Percentiles rank a stretch among this genome's conserved stretches.
Evolutionary conservation across 92 coral and sea anemone species (phyloP).

Genomic region (Virgularia gustaviana): DNA sequence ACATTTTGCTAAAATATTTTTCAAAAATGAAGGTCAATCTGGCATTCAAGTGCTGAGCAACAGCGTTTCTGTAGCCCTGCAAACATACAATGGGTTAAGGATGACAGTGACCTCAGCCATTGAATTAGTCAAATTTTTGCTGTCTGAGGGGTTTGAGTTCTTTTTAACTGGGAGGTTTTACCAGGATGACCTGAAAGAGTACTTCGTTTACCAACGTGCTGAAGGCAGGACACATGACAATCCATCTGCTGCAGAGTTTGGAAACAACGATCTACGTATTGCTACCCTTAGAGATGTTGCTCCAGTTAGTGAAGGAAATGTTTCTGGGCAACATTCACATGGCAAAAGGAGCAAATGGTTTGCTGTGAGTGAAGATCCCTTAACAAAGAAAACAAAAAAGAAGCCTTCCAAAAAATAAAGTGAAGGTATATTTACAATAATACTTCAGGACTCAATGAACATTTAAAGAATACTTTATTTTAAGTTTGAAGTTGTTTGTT

Average conservation of each 20-base stretch:
- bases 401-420: too few relatives aligned
- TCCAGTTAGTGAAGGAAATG: neutral
- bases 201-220: too few relatives aligned
- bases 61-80: neutral
- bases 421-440: too few relatives aligned
- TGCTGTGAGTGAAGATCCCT: neutral
- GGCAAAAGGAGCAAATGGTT: neutral
- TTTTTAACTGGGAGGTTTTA: too few relatives aligned
- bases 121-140: too few relatives aligned
- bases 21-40: neutral
- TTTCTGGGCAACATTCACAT: too few relatives aligned
- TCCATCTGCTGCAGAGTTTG: too few relatives aligned
- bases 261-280: neutral
- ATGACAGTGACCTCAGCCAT: slow-evolving; percentile 9
- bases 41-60: neutral
- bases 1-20: neutral
- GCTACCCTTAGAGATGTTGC: slow-evolving; percentile 8
- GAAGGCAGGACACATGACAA: neutral
- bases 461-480: too few relatives aligned
- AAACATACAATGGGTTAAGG: neutral
- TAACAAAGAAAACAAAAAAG: neutral
- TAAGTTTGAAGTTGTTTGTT: too few relatives aligned
- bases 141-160: too few relatives aligned
- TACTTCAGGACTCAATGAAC: too few relatives aligned
- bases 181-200: too few relatives aligned